Conservation (phyloP, 2,113 vertebrate genomes). For the Cettia cetti region DNA sequence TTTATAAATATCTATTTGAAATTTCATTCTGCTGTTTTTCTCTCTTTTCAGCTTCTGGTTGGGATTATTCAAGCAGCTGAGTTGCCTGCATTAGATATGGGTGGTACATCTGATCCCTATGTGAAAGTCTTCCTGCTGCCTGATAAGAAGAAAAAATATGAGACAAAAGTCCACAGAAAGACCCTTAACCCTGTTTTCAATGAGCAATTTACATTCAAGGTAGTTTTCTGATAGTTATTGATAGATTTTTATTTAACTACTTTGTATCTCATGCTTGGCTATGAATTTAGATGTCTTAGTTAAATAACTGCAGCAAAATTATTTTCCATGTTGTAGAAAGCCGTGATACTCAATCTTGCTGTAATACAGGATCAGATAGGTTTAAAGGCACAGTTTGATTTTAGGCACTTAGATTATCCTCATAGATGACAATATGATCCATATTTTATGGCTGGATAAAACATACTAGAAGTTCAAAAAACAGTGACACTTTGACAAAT, state of each 20-base stretch:
- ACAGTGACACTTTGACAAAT: not conserved
- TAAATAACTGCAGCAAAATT: not conserved
- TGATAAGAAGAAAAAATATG: conserved; percentile 86
- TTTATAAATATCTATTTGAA: conserved; percentile 4
- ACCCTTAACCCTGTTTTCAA: conserved; percentile 86
- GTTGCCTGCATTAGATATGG: conserved; percentile 83
- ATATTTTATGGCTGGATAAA: not conserved
- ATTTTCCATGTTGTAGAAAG: not conserved
- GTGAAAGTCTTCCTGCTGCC: conserved; percentile 83
- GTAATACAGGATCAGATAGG: not conserved
- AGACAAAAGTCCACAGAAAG: conserved; percentile 85
- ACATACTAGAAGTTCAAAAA: not conserved
- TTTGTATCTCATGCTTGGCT: not conserved
- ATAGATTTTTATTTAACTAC: not conserved
- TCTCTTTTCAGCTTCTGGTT: conserved; percentile 76
- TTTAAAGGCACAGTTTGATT: not conserved
- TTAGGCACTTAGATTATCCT: not conserved
- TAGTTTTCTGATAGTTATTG: conserved; percentile 44
- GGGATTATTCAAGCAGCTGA: conserved; percentile 86
- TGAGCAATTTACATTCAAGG: conserved; percentile 86
- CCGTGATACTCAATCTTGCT: not conserved
- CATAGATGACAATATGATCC: not conserved
- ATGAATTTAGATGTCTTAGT: not conserved
- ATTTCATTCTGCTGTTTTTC: not conserved
- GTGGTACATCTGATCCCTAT: conserved; percentile 83